phyloP scores from a whole-genome alignment of 1,140 invertebrate genomes.

The Ips nitidus region DNA sequence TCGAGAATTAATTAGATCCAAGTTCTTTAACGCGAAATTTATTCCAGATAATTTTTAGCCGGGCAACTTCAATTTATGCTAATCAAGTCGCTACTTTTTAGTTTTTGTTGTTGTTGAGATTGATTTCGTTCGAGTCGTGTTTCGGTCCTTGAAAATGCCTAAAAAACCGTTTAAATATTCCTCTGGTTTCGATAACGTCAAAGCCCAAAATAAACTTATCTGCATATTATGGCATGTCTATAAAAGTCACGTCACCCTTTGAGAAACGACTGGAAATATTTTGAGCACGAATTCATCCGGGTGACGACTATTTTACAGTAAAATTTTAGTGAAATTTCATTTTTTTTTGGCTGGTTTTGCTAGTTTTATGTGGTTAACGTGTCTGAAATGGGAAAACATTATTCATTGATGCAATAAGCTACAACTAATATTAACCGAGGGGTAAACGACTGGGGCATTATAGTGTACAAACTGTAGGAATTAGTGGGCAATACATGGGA shows the following conservation, averaged over 20 bases:
- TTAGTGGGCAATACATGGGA: no score
- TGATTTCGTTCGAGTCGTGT: no score
- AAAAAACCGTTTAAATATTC: background rate
- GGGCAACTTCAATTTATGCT: background rate
- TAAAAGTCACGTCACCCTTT: background rate
- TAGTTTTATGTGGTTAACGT: no score
- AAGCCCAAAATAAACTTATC: background rate
- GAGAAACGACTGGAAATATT: background rate
- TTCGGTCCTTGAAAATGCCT: no score
- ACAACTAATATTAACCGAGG: no score
- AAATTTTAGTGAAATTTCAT: no score
- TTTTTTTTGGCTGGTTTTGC: no score
- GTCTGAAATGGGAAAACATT: no score
- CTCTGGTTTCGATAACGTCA: background rate
- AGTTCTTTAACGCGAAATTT: background rate
- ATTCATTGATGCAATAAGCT: no score
- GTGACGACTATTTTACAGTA: no score
- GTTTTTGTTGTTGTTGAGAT: background rate
- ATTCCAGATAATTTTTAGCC: background rate
- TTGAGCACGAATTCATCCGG: background rate
- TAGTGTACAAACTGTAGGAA: no score
- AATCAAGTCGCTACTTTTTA: background rate
- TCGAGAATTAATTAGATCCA: constrained; percentile 11
- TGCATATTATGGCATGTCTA: background rate
- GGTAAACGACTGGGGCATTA: no score